phyloP scores from a whole-genome alignment of 2,113 vertebrate species.

The Sarotherodon lohbergeri region DNA sequence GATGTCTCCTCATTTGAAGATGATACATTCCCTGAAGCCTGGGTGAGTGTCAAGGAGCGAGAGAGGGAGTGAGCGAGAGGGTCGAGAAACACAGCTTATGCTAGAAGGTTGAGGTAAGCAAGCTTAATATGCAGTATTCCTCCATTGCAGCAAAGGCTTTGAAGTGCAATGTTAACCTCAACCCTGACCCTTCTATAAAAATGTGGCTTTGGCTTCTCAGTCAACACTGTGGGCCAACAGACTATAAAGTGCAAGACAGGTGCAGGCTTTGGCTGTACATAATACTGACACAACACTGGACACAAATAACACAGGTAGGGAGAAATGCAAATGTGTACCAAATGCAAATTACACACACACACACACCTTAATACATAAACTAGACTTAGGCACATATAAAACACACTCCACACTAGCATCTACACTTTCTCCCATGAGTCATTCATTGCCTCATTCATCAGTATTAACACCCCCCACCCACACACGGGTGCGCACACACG shows the following conservation, averaged over 20 bases:
- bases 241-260: not conserved
- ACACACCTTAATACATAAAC: not conserved
- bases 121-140: constrained; percentile 36
- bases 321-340: not conserved
- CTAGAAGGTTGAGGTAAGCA: constrained; percentile 1
- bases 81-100: not conserved
- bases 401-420: constrained; percentile 3
- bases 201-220: not conserved
- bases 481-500: not conserved
- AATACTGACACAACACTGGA: not conserved
- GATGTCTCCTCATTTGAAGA: constrained; percentile 53
- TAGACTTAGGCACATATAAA: not conserved
- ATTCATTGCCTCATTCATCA: constrained; percentile 57
- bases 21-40: constrained; percentile 47
- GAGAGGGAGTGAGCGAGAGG: not conserved
- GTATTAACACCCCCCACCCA: constrained; percentile 33
- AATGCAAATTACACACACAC: constrained; percentile 2
- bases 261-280: not conserved
- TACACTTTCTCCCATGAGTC: constrained; percentile 44
- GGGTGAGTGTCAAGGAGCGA: not conserved
- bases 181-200: not conserved
- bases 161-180: constrained; percentile 29
- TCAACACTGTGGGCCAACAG: not conserved
- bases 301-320: not conserved
- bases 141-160: not conserved